phyloP scores from a whole-genome alignment of 2,797 vertebrate genomes.

The Apogon hyalosoma region DNA sequence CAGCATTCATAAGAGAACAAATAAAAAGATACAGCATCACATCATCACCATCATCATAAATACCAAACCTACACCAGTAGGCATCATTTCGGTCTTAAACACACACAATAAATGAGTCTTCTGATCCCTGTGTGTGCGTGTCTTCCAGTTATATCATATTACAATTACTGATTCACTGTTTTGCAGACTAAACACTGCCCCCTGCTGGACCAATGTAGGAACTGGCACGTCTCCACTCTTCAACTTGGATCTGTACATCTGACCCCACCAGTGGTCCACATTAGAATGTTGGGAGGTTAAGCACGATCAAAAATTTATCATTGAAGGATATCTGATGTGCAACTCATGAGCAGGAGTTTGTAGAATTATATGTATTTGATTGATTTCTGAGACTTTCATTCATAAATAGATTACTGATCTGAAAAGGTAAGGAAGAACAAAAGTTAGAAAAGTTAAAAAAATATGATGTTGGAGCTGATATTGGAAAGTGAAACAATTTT shows the following conservation, averaged over 20 bases:
- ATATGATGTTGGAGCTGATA: neutral
- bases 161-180: slow-evolving; percentile 56
- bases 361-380: slow-evolving; percentile 16
- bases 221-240: slow-evolving; percentile 25
- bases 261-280: slow-evolving; percentile 3
- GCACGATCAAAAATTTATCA: slow-evolving; percentile 9
- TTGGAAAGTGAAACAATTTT: neutral
- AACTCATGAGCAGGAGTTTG: neutral
- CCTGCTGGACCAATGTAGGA: slow-evolving; percentile 50
- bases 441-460: slow-evolving; percentile 5
- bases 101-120: slow-evolving; percentile 42
- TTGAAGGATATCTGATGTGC: slow-evolving; percentile 25
- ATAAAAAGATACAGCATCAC: slow-evolving; percentile 66
- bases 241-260: slow-evolving; percentile 25
- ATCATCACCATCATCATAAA: slow-evolving; percentile 32
- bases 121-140: slow-evolving; percentile 18
- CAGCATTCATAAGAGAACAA: slow-evolving; percentile 66
- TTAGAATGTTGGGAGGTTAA: slow-evolving; percentile 7
- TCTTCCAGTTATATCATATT: slow-evolving; percentile 34
- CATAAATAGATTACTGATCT: slow-evolving; percentile 28
- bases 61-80: slow-evolving; percentile 74
- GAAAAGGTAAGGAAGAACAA: slow-evolving; percentile 6
- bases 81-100: slow-evolving; percentile 59
- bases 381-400: slow-evolving; percentile 31
- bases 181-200: slow-evolving; percentile 60